Conservation (phyloP, 2,888 invertebrate genomes). For the Chrysina gloriosa region DNA sequence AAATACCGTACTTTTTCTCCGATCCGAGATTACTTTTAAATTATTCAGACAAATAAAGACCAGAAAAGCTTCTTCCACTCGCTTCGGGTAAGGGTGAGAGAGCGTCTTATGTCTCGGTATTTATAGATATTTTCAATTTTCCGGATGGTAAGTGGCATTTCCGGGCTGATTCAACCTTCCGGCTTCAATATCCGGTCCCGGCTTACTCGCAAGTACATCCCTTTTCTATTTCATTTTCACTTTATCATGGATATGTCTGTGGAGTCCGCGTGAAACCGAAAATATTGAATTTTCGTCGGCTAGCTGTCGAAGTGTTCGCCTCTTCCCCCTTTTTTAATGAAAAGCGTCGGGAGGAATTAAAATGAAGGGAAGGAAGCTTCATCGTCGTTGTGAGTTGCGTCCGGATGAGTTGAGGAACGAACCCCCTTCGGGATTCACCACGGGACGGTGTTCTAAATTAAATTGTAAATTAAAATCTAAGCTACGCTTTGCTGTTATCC, state of each 20-base stretch:
- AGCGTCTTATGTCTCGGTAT: constrained; percentile 39
- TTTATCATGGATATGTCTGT: constrained; percentile 50
- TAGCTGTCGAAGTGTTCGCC: constrained; percentile 1
- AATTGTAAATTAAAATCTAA: constrained; percentile 10
- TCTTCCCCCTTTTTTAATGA: constrained; percentile 8
- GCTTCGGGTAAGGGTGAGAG: constrained; percentile 3
- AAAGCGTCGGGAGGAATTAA: constrained; percentile 7
- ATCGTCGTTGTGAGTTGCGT: background rate
- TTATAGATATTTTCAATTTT: constrained; percentile 57
- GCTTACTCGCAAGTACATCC: constrained; percentile 47
- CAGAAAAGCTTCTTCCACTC: constrained; percentile 2
- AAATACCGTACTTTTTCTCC: constrained; percentile 11
- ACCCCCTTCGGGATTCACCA: background rate
- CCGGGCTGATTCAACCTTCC: constrained; percentile 52
- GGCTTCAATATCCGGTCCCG: constrained; percentile 53
- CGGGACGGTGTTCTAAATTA: constrained; percentile 6
- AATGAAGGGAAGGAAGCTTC: background rate
- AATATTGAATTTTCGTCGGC: constrained; percentile 37
- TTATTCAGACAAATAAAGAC: constrained; percentile 29
- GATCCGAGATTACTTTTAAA: constrained; percentile 27
- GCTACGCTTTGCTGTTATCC: constrained; percentile 4
- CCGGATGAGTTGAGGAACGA: background rate
- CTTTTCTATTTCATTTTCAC: constrained; percentile 49
- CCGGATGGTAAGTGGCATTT: constrained; percentile 54
- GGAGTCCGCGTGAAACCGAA: constrained; percentile 18